Evolutionary conservation across 2,888 invertebrate genomes (phyloP).

Genomic region (Yponomeuta plumbellus): DNA sequence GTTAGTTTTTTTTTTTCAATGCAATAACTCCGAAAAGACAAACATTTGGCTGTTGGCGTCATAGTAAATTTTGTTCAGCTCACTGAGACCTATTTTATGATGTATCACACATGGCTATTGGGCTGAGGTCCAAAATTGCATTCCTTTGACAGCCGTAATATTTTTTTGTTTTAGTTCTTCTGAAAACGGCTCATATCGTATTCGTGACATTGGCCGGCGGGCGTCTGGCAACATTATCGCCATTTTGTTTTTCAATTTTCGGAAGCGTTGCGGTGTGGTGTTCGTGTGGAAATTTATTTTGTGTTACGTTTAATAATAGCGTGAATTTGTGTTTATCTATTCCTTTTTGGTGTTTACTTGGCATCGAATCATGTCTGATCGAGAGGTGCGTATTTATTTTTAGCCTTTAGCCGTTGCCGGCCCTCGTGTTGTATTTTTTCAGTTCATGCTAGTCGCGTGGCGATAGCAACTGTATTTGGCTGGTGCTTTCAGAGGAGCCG

Average conservation of each 20-base stretch:
- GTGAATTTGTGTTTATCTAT: slow-evolving; percentile 42
- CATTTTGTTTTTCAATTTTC: slow-evolving; percentile 57
- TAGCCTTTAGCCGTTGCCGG: slow-evolving; percentile 33
- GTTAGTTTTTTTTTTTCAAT: too few relatives aligned
- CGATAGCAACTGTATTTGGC: not conserved
- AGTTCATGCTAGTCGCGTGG: slow-evolving; percentile 20
- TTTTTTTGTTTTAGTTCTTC: too few relatives aligned
- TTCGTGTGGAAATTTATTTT: slow-evolving; percentile 40
- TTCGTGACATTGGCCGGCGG: too few relatives aligned
- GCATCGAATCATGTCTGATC: slow-evolving; percentile 55
- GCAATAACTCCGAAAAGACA: too few relatives aligned
- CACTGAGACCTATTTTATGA: too few relatives aligned
- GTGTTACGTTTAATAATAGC: slow-evolving; percentile 47
- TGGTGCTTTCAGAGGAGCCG: slow-evolving; percentile 67
- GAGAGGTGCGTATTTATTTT: slow-evolving; percentile 65
- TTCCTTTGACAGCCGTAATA: too few relatives aligned
- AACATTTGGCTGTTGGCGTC: too few relatives aligned
- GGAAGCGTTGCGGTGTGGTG: slow-evolving; percentile 37
- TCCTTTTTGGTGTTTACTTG: slow-evolving; percentile 34
- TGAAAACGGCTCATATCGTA: too few relatives aligned
- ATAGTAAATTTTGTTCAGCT: too few relatives aligned
- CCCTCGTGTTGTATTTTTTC: slow-evolving; percentile 54
- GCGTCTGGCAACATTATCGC: too few relatives aligned
- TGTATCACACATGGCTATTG: too few relatives aligned
- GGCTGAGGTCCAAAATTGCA: too few relatives aligned